These are phyloP conservation scores for Heteromormyrus szaboi DNA, from an alignment of 2,797 vertebrate species.

Conservation along the genomic window DNA sequence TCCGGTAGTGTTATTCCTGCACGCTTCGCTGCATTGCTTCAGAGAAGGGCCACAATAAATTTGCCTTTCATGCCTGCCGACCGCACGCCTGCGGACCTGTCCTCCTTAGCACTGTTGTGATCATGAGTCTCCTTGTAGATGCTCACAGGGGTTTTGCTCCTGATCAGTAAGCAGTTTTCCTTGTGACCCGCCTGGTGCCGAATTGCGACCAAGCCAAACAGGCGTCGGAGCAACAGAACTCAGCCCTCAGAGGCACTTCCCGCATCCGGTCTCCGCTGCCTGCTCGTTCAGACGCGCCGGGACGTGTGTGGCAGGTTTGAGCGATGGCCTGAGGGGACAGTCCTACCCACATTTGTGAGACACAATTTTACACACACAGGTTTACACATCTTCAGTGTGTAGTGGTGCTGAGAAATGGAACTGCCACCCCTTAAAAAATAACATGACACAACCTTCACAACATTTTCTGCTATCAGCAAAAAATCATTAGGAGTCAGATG, in stretches of 20 bases:
- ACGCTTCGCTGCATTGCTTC: constrained; percentile 66
- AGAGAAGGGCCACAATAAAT: constrained; percentile 65
- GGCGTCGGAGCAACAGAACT: constrained; percentile 37
- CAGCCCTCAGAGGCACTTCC: constrained; percentile 57
- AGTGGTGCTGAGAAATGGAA: constrained; percentile 40
- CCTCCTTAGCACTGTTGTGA: constrained; percentile 63
- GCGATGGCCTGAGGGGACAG: constrained; percentile 48
- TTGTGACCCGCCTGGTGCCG: constrained; percentile 59
- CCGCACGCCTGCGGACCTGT: constrained; percentile 60
- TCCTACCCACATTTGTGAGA: constrained; percentile 43
- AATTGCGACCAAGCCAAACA: constrained; percentile 45
- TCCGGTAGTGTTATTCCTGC: constrained; percentile 62
- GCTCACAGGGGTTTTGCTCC: constrained; percentile 62
- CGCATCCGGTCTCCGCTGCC: constrained; percentile 50
- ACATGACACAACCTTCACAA: constrained; percentile 38
- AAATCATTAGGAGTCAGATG: not conserved
- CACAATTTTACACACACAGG: constrained; percentile 22
- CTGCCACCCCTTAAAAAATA: constrained; percentile 47
- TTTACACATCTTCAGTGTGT: constrained; percentile 37
- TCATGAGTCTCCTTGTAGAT: constrained; percentile 67
- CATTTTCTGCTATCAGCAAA: not conserved
- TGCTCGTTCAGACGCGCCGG: constrained; percentile 50
- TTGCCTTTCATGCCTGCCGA: constrained; percentile 64
- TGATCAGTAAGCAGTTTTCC: constrained; percentile 59
- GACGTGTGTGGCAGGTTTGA: constrained; percentile 58